Evolutionary conservation across 2,797 vertebrate species (phyloP).

Genomic region (Chaenodraco wilsoni): DNA sequence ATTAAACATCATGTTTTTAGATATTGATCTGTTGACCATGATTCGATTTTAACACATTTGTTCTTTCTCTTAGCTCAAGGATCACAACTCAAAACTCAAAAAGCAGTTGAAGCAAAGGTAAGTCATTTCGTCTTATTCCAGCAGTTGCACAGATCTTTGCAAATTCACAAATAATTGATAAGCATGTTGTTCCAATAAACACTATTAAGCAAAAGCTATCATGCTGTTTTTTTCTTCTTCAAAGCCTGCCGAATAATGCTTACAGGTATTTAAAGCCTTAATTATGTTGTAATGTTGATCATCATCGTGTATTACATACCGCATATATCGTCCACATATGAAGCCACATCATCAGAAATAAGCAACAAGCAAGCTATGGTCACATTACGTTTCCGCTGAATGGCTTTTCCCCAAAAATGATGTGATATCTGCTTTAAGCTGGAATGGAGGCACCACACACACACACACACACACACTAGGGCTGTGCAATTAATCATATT

Average conservation of each 20-base stretch:
- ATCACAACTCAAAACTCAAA: constrained; percentile 90
- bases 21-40: background rate
- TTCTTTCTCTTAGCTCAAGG: constrained; percentile 84
- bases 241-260: constrained; percentile 91
- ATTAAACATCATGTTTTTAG: constrained; percentile 10
- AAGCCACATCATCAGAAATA: background rate
- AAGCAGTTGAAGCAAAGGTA: constrained; percentile 96
- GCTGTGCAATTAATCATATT: too few species aligned
- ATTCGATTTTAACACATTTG: background rate
- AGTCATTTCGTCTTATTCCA: constrained; percentile 36
- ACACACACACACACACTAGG: too few species aligned
- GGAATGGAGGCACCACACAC: too few species aligned
- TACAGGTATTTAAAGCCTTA: constrained; percentile 87
- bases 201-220: constrained; percentile 16
- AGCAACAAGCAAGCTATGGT: background rate
- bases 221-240: constrained; percentile 61
- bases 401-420: background rate
- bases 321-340: background rate
- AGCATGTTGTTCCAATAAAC: constrained; percentile 1
- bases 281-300: constrained; percentile 74
- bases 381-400: background rate
- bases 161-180: background rate
- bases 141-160: background rate
- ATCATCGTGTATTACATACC: constrained; percentile 13
- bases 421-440: background rate